These are phyloP conservation scores for Agrotis ipsilon DNA, from an alignment of 2,888 invertebrate genomes.

Conservation along the genomic window DNA sequence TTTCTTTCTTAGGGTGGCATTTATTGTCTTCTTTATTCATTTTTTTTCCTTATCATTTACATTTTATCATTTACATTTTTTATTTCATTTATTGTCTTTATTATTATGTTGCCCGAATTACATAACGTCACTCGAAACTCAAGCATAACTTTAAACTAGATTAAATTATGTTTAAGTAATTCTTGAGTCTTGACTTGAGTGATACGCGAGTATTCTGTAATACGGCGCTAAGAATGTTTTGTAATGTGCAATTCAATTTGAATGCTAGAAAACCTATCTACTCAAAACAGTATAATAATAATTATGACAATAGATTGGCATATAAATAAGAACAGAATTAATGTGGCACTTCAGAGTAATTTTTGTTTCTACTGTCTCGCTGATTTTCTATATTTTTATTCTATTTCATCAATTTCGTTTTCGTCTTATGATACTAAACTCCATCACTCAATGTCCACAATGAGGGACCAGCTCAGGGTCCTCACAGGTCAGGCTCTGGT, in stretches of 20 bases:
- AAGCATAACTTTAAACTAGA: too few relatives aligned
- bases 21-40: background rate
- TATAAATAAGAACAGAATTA: background rate
- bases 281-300: too few relatives aligned
- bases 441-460: slow-evolving; percentile 81
- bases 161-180: too few relatives aligned
- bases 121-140: too few relatives aligned
- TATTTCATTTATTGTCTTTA: too few relatives aligned
- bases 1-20: background rate
- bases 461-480: slow-evolving; percentile 92
- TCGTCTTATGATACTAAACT: slow-evolving; percentile 76
- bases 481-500: slow-evolving; percentile 95
- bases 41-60: too few relatives aligned
- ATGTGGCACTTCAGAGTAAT: background rate
- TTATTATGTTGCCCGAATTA: too few relatives aligned
- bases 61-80: too few relatives aligned
- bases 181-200: too few relatives aligned
- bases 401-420: slow-evolving; percentile 68
- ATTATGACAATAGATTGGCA: background rate
- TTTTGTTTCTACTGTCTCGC: slow-evolving; percentile 5
- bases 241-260: background rate
- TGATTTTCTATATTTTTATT: background rate
- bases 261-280: background rate
- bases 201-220: too few relatives aligned
- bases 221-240: too few relatives aligned